A percentile compares a stretch with the other conserved stretches of the same genome.
Conservation (phyloP, 2,113 vertebrate genomes). For the Myxocyprinus asiaticus region DNA sequence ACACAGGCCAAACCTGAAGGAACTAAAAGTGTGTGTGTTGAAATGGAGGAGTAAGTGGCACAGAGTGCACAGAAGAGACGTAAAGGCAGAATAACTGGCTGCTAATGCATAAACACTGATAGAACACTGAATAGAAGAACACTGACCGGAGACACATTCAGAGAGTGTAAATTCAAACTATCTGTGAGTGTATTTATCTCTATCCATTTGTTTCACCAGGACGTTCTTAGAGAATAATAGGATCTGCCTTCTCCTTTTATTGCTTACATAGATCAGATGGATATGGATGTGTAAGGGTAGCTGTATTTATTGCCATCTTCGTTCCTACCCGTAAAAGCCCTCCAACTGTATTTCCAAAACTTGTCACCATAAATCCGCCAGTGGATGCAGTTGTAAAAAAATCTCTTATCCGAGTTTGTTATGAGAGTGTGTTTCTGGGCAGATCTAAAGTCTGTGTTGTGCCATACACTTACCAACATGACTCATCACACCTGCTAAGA, state of each 20-base stretch:
- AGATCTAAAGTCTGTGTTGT: conserved; percentile 8
- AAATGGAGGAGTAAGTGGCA: conserved; percentile 20
- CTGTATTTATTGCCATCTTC: conserved; percentile 6
- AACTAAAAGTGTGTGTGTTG: not conserved
- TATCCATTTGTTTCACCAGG: no score
- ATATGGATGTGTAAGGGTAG: conserved; percentile 12
- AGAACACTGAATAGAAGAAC: conserved; percentile 60
- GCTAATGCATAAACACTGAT: conserved; percentile 19
- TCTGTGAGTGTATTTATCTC: conserved; percentile 27
- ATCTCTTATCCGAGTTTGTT: conserved; percentile 26
- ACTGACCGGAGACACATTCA: conserved; percentile 48
- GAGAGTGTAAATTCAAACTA: conserved; percentile 23
- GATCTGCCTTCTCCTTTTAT: not conserved
- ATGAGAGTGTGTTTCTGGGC: conserved; percentile 12
- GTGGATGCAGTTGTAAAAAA: conserved; percentile 7
- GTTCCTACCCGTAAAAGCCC: conserved; percentile 3
- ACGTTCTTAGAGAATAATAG: conserved; percentile 19
- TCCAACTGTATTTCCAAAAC: not conserved
- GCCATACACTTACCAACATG: conserved; percentile 18
- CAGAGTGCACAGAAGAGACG: conserved; percentile 13
- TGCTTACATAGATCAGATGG: conserved; percentile 1
- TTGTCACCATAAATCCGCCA: conserved; percentile 33
- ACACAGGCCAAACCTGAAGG: not conserved
- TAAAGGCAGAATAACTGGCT: conserved; percentile 8
- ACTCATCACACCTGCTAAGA: conserved; percentile 48